Conservation (phyloP, 2,113 vertebrate genomes). For the zebrafish (Danio rerio) region GRCz12tu NC_133177.1:32674501-32675000, state of each 20-base stretch:
- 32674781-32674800: too few species aligned
- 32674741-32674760: background rate
- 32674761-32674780: too few species aligned
- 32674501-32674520: background rate
- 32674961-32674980: slow-evolving; percentile 23
- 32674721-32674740: background rate
- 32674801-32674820: background rate
- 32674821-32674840: background rate
- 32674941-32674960: background rate
- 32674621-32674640: background rate
- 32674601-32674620: background rate
- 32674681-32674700: background rate
- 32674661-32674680: background rate
- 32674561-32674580: background rate
- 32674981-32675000: background rate
- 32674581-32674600: background rate
- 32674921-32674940: background rate
- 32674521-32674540: background rate
- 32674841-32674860: background rate
- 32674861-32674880: background rate
- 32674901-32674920: background rate
- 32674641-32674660: background rate
- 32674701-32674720: background rate
- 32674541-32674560: background rate
- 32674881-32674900: background rate